Percentiles rank a stretch among this genome's conserved stretches.
phyloP scores from a whole-genome alignment of 92 coral and sea anemone genomes.

The Paragorgia papillata region DNA sequence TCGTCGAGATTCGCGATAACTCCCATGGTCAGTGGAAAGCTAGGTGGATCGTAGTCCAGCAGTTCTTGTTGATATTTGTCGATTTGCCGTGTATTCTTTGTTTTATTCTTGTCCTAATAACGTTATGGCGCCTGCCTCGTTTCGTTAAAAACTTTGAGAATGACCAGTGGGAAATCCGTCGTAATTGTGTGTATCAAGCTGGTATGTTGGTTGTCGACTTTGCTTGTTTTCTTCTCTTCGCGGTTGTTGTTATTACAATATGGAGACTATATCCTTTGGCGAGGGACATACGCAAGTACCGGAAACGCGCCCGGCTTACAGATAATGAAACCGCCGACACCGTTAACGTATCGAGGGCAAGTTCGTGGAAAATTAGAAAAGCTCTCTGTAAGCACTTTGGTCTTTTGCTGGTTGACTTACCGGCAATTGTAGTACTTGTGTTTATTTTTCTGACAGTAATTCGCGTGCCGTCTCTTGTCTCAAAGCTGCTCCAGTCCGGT shows the following conservation, averaged over 20 bases:
- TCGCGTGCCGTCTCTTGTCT: constrained; percentile 75
- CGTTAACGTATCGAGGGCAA: neutral
- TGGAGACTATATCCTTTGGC: constrained; percentile 91
- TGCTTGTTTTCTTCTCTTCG: constrained; percentile 62
- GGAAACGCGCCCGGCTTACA: constrained; percentile 36
- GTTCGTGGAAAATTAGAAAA: constrained; percentile 90
- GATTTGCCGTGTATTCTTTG: constrained; percentile 94
- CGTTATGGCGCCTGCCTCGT: constrained; percentile 88
- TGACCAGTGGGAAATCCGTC: constrained; percentile 76
- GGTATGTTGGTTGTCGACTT: constrained; percentile 77
- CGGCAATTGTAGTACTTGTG: constrained; percentile 76
- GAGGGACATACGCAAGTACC: constrained; percentile 75
- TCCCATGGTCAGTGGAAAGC: constrained; percentile 66
- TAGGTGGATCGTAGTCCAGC: constrained; percentile 58
- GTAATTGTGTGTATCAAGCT: constrained; percentile 70
- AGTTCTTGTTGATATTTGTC: constrained; percentile 73
- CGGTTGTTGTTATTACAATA: constrained; percentile 68
- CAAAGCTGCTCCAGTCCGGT: constrained; percentile 84
- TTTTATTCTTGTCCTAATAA: constrained; percentile 69
- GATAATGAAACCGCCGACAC: constrained; percentile 30
- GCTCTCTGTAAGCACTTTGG: constrained; percentile 77
- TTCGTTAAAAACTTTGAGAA: constrained; percentile 73
- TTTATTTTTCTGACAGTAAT: constrained; percentile 73
- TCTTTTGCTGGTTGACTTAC: constrained; percentile 80
- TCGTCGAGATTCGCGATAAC: constrained; percentile 53